Evolutionary conservation across 2,797 vertebrate genomes (phyloP).

Genomic region (Enteromius fasciolatus): DNA sequence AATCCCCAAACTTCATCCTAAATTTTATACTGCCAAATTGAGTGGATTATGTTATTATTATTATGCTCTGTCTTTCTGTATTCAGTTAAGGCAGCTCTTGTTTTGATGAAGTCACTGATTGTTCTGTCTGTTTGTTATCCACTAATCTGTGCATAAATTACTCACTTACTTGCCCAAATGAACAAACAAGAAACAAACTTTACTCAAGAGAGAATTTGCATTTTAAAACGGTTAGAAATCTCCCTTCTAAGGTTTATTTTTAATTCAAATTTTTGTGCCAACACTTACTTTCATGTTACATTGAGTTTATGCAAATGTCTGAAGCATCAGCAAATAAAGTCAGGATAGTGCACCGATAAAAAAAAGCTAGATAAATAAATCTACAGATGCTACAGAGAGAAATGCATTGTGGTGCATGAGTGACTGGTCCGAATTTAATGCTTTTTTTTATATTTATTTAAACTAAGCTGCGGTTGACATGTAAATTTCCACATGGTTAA

Average conservation of each 20-base stretch:
- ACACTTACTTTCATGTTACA: not conserved
- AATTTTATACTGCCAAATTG: not conserved
- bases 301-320: slow-evolving; percentile 7
- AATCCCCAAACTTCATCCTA: not conserved
- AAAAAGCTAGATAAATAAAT: not conserved
- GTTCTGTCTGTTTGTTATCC: slow-evolving; percentile 26
- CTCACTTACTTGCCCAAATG: not conserved
- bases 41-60: not conserved
- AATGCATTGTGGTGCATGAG: not conserved
- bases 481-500: not conserved
- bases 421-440: not conserved
- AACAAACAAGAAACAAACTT: slow-evolving; percentile 22
- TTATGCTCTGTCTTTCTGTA: not conserved
- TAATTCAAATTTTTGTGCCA: not conserved
- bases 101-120: slow-evolving; percentile 31
- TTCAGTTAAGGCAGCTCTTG: slow-evolving; percentile 16
- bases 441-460: not conserved
- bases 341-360: slow-evolving; percentile 1
- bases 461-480: not conserved
- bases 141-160: slow-evolving; percentile 39
- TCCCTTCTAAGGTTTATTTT: slow-evolving; percentile 1
- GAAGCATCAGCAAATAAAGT: not conserved
- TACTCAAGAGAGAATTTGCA: slow-evolving; percentile 2
- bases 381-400: not conserved
- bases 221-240: slow-evolving; percentile 17